Evolutionary conservation across 2,888 invertebrate species (phyloP).

Genomic region (Drosophila differens): DNA sequence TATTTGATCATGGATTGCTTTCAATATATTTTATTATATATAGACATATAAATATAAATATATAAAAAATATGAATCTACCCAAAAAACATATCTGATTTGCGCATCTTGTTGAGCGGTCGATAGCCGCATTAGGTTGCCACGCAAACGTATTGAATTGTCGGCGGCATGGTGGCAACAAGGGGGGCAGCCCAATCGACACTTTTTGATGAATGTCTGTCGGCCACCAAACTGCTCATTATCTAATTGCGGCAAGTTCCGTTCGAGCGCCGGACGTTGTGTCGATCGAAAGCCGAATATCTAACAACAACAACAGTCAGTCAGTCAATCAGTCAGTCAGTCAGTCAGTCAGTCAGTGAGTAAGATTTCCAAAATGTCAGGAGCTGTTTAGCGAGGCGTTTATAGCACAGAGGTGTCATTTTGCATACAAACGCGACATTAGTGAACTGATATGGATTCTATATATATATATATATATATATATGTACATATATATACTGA

Average conservation of each 20-base stretch:
- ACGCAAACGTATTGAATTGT: neutral
- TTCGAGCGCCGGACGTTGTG: slow-evolving; percentile 41
- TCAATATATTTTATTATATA: slow-evolving; percentile 25
- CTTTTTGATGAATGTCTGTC: slow-evolving; percentile 10
- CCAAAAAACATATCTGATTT: slow-evolving; percentile 2
- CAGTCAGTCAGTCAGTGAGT: neutral
- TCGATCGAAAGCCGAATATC: slow-evolving; percentile 15
- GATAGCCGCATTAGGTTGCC: slow-evolving; percentile 29
- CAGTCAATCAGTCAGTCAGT: neutral
- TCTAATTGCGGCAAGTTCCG: slow-evolving; percentile 71
- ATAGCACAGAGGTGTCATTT: slow-evolving; percentile 20
- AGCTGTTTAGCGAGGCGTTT: slow-evolving; percentile 26
- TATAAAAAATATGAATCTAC: neutral
- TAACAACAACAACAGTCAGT: neutral
- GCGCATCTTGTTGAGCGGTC: slow-evolving; percentile 11
- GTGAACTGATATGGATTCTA: slow-evolving; percentile 32
- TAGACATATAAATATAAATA: neutral
- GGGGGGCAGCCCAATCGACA: neutral
- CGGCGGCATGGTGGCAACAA: neutral
- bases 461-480: neutral
- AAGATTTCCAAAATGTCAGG: slow-evolving; percentile 18
- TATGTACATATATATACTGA: neutral
- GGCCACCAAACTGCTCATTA: slow-evolving; percentile 60
- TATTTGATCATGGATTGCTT: slow-evolving; percentile 33
- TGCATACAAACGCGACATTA: slow-evolving; percentile 57